Conservation (phyloP, 1,140 invertebrate species). For the Telenomus remus region DNA sequence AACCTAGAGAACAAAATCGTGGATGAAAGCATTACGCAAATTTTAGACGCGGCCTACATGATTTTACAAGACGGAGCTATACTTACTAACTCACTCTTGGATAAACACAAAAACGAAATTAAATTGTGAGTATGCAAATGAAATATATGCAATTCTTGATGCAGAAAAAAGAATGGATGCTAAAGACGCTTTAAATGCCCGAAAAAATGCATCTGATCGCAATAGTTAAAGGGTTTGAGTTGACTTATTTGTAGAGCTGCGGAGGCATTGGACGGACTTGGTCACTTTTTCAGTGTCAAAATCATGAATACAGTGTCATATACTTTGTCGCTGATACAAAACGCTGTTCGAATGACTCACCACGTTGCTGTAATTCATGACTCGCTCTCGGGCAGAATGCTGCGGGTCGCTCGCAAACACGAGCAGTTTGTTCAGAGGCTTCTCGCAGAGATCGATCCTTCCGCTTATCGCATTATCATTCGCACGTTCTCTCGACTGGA, state of each 20-base stretch:
- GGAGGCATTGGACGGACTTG: conserved; percentile 60
- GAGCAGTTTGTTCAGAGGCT: conserved; percentile 60
- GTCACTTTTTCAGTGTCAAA: conserved; percentile 57
- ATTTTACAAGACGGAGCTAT: too few relatives aligned
- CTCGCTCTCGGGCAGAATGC: conserved; percentile 56
- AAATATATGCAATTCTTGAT: too few relatives aligned
- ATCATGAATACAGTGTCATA: conserved; percentile 63
- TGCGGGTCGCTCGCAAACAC: conserved; percentile 60
- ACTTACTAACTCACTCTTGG: too few relatives aligned
- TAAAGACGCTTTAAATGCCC: too few relatives aligned
- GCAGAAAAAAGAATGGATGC: too few relatives aligned
- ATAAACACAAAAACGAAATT: too few relatives aligned
- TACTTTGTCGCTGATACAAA: conserved; percentile 59
- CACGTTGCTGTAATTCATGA: conserved; percentile 65
- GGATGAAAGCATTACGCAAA: background rate
- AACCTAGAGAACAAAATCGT: too few relatives aligned
- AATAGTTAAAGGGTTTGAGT: too few relatives aligned
- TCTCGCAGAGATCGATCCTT: conserved; percentile 60
- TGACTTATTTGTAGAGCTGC: conserved; percentile 56
- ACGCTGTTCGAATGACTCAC: conserved; percentile 61
- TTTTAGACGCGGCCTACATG: too few relatives aligned
- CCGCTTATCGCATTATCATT: conserved; percentile 59
- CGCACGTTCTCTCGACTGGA: conserved; percentile 61
- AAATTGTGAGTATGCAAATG: background rate
- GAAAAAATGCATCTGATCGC: too few relatives aligned